Conservation (phyloP, 1,140 invertebrate genomes). For the Gyrodactylus salaris region DNA sequence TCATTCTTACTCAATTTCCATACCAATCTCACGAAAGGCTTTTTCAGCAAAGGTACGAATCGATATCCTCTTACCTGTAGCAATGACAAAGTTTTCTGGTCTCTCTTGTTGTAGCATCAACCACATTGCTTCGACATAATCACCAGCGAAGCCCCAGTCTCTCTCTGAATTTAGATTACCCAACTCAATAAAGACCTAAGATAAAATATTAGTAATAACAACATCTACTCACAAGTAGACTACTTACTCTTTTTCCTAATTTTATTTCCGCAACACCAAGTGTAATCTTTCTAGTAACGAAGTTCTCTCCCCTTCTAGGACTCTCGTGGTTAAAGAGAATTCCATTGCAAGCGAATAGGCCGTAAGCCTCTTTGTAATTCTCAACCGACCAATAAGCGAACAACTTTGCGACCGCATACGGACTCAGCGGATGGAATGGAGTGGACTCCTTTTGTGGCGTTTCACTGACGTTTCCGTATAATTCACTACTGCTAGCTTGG, state of each 20-base stretch:
- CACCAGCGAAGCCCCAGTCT: constrained; percentile 95
- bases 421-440: constrained; percentile 92
- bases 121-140: constrained; percentile 99
- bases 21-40: constrained; percentile 35
- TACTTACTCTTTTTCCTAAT: constrained; percentile 33
- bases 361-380: constrained; percentile 87
- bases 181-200: constrained; percentile 39
- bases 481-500: constrained; percentile 78
- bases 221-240: background rate
- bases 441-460: constrained; percentile 86
- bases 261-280: constrained; percentile 76
- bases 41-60: constrained; percentile 78
- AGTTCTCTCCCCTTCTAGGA: constrained; percentile 77
- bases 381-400: constrained; percentile 95
- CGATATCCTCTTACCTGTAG: constrained; percentile 67
- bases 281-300: constrained; percentile 93
- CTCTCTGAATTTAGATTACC: constrained; percentile 76
- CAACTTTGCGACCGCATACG: constrained; percentile 88
- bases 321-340: constrained; percentile 98
- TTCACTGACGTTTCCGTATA: constrained; percentile 85
- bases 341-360: constrained; percentile 88
- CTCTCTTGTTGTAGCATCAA: constrained; percentile 71
- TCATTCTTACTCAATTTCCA: constrained; percentile 26
- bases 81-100: constrained; percentile 83
- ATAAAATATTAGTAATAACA: background rate